Percentiles rank a stretch among this genome's conserved stretches.
phyloP scores from a whole-genome alignment of 2,797 vertebrate genomes.

The Anolis apletophallus region DNA sequence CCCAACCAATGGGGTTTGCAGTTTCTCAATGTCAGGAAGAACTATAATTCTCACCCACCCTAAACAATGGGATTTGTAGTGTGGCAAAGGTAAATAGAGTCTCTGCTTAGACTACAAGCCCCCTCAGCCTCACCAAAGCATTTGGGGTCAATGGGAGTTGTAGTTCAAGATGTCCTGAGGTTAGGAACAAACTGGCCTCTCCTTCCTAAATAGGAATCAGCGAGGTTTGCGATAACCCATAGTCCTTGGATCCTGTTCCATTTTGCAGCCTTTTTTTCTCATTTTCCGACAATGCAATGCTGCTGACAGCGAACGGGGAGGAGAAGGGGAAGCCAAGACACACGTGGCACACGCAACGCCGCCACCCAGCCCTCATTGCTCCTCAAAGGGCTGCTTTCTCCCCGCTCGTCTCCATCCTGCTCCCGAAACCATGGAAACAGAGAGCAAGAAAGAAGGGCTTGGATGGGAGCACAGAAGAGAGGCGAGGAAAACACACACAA shows the following conservation, averaged over 20 bases:
- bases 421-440: constrained; percentile 36
- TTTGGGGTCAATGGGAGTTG: not conserved
- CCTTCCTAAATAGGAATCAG: not conserved
- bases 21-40: too few relatives aligned
- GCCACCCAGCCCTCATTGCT: too few relatives aligned
- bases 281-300: not conserved
- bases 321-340: not conserved
- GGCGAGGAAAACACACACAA: constrained; percentile 1
- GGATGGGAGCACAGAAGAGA: constrained; percentile 1
- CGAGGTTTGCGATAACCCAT: not conserved
- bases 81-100: too few relatives aligned
- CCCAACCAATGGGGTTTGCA: too few relatives aligned
- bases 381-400: not conserved
- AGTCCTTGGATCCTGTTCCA: too few relatives aligned
- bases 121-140: not conserved
- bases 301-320: too few relatives aligned
- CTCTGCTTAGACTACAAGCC: not conserved
- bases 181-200: not conserved
- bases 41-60: too few relatives aligned
- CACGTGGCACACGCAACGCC: not conserved
- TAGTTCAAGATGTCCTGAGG: not conserved
- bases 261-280: not conserved
- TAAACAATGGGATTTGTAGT: too few relatives aligned
- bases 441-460: not conserved
- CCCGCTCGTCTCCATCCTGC: not conserved